phyloP scores from a whole-genome alignment of 2,888 invertebrate genomes.

The Tachina grossa region DNA sequence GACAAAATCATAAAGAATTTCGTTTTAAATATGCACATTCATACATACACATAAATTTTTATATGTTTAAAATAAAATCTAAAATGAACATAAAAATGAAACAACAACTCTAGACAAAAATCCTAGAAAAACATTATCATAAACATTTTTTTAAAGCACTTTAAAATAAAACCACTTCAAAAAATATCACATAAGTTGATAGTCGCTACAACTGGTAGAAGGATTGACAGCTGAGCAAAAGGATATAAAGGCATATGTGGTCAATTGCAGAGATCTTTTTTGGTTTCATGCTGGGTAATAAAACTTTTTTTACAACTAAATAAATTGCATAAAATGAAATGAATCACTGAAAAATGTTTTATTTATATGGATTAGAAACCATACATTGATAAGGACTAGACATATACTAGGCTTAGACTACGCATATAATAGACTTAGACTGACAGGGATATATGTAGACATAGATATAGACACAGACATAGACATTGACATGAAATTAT shows the following conservation, averaged over 20 bases:
- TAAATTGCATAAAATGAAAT: background rate
- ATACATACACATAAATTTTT: too few relatives aligned
- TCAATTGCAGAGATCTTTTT: slow-evolving; percentile 12
- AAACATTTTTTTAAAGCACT: background rate
- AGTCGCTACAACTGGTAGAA: background rate
- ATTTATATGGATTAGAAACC: too few relatives aligned
- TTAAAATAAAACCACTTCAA: slow-evolving; percentile 25
- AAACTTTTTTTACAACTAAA: background rate
- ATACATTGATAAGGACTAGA: too few relatives aligned
- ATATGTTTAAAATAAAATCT: background rate
- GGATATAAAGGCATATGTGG: slow-evolving; percentile 33
- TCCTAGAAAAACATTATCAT: background rate
- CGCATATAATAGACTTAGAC: too few relatives aligned
- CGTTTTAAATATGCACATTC: too few relatives aligned
- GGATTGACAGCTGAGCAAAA: background rate
- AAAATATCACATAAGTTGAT: background rate
- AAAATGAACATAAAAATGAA: slow-evolving; percentile 1
- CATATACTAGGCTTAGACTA: too few relatives aligned
- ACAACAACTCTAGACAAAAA: slow-evolving; percentile 37
- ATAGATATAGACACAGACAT: too few relatives aligned
- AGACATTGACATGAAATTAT: too few relatives aligned
- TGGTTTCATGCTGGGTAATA: background rate
- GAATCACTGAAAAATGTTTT: too few relatives aligned
- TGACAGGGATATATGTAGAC: too few relatives aligned
- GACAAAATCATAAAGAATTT: slow-evolving; percentile 31